A percentile compares a stretch with the other conserved stretches of the same genome.
phyloP scores from a whole-genome alignment of 2,888 invertebrate genomes.

The Lasioglossum marginatum region DNA sequence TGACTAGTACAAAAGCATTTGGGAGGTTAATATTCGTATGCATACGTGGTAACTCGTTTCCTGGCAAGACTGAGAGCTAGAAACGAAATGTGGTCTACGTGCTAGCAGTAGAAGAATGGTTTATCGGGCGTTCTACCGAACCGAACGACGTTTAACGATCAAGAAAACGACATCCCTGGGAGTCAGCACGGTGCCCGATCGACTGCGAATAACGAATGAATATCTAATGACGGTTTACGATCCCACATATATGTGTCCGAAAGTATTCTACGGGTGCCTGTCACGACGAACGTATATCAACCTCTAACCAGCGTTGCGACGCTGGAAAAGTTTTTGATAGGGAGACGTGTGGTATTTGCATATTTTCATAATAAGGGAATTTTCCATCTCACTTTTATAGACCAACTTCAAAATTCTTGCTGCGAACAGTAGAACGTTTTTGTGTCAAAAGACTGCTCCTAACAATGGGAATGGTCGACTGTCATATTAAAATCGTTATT shows the following conservation, averaged over 20 bases:
- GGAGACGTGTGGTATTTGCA: too few species aligned
- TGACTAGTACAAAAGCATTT: not conserved
- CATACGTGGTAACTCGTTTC: not conserved
- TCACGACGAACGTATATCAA: not conserved
- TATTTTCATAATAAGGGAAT: too few species aligned
- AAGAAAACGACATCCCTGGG: slow-evolving; percentile 69
- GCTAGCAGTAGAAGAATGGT: slow-evolving; percentile 66
- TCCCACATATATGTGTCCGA: slow-evolving; percentile 72
- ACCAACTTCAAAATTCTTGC: too few species aligned
- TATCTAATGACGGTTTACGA: slow-evolving; percentile 80
- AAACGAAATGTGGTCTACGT: slow-evolving; percentile 59
- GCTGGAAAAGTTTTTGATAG: too few species aligned
- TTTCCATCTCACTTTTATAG: too few species aligned
- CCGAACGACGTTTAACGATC: slow-evolving; percentile 79
- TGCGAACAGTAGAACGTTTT: too few species aligned
- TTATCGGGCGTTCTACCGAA: slow-evolving; percentile 60
- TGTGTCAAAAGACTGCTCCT: too few species aligned
- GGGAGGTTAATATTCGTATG: not conserved
- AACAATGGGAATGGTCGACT: too few species aligned
- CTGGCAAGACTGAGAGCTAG: slow-evolving; percentile 1
- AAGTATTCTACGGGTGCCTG: slow-evolving; percentile 63
- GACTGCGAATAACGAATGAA: slow-evolving; percentile 80
- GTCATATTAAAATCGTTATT: too few species aligned
- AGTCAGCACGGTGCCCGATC: slow-evolving; percentile 69
- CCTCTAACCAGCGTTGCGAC: not conserved